phyloP scores from a whole-genome alignment of 2,113 vertebrate species.

The Psittacula cyanocephala region DNA sequence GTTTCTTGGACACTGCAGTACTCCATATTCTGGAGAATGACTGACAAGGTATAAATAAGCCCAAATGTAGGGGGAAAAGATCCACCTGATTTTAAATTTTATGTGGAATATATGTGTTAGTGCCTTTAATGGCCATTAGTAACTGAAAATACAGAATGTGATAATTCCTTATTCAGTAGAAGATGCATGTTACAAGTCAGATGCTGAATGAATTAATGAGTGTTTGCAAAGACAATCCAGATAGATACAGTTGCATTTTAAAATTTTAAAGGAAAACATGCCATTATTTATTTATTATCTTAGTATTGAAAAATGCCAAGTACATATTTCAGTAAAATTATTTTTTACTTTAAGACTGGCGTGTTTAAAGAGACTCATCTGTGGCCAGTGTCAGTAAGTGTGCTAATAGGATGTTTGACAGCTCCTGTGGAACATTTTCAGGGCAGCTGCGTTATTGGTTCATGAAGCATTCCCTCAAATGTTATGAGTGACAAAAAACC shows the following conservation, averaged over 20 bases:
- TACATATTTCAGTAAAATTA: conserved; percentile 10
- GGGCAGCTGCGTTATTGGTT: conserved; percentile 56
- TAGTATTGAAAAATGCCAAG: conserved; percentile 41
- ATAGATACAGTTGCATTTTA: conserved; percentile 10
- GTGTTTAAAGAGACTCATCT: conserved; percentile 48
- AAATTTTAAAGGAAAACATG: conserved; percentile 44
- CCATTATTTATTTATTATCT: conserved; percentile 55
- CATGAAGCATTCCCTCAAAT: conserved; percentile 65
- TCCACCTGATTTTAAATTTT: not conserved
- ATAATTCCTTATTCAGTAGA: not conserved
- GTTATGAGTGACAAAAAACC: conserved; percentile 71
- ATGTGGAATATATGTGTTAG: not conserved
- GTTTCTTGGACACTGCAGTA: not conserved
- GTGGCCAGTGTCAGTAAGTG: conserved; percentile 57
- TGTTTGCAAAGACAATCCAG: not conserved
- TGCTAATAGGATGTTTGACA: conserved; percentile 63
- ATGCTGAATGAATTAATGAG: conserved; percentile 23
- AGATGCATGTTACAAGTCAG: not conserved
- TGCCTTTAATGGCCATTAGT: not conserved
- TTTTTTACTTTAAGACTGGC: conserved; percentile 49
- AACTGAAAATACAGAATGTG: not conserved
- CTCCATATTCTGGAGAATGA: not conserved
- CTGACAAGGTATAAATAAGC: not conserved
- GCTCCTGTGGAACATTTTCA: conserved; percentile 66
- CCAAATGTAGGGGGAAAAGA: not conserved